Base-by-base conservation (phyloP, 2,888 invertebrate species). In the Lobophora halterata region DNA sequence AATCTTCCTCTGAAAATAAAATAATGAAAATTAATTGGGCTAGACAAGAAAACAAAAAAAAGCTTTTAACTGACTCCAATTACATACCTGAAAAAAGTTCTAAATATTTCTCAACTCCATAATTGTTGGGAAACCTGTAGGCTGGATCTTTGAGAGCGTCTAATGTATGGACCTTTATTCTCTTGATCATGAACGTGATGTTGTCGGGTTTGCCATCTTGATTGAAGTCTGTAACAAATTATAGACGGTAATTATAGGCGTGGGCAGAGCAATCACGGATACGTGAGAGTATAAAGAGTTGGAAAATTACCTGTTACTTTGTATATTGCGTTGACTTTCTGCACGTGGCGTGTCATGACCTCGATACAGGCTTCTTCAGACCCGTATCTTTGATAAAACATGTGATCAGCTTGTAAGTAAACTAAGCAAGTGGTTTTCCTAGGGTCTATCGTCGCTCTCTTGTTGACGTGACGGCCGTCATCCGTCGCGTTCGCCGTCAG, bases 71-170 rank as follows among this genome's bases (percentile, higher is more conserved):
- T 30, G 16, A n/a, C n/a, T n/a, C n/a, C n/a, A n/a, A n/a, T n/a
- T n/a, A n/a, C n/a, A n/a, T n/a, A 95, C 95, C 95, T 56, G 98
- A 98, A 89, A 99, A 98, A 48, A 98, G 90, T 85, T 99, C 99
- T 50, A 99, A 90, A 87, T 97, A 99, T 88, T 99, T 98, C 76
- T 98, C 98, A 37, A 99, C 99, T 25, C 98, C 99, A 73, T 99
- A 98, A 82, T 98, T 98, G 60, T 95, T 95, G 0, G 96, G 95
- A 80, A 96, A 97, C 57, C 97, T 91, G 83, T 97, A 97, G 28
- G 92, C 90, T 4, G 95, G 93, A 79, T 96, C 96, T 62, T 93
- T 93, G 48, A 96, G 88, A 32, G 97, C 94, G 65, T 95, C 94
- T 64, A 91, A 89, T 39, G 96, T 96, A 83, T 97, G 96, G 8